phyloP scores from a whole-genome alignment of 2,888 invertebrate genomes.

The Macaria liturata region DNA sequence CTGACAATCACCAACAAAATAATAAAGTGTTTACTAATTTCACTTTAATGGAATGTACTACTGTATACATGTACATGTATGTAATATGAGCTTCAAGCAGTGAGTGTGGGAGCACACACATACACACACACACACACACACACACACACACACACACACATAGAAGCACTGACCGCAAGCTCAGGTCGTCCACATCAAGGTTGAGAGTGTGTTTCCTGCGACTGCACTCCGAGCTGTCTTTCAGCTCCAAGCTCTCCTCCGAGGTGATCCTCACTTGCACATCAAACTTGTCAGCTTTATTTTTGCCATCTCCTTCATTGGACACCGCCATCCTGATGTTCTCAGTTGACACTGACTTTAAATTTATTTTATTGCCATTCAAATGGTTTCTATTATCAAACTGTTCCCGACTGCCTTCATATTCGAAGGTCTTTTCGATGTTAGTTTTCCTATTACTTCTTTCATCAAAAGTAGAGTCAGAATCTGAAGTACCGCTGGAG shows the following conservation, averaged over 20 bases:
- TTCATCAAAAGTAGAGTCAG: constrained; percentile 56
- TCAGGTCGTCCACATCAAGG: constrained; percentile 81
- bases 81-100: no score
- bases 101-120: no score
- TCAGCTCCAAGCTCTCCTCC: constrained; percentile 73
- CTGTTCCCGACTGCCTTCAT: constrained; percentile 57
- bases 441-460: constrained; percentile 48
- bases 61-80: no score
- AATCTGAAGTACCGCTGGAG: constrained; percentile 69
- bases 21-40: no score
- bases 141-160: background rate
- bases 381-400: constrained; percentile 53
- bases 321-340: constrained; percentile 77
- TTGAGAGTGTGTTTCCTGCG: constrained; percentile 73
- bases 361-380: constrained; percentile 53
- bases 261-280: constrained; percentile 78
- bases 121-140: no score
- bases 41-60: no score
- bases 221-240: constrained; percentile 59
- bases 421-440: constrained; percentile 44
- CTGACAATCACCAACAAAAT: no score
- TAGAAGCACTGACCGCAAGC: constrained; percentile 63
- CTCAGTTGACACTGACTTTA: constrained; percentile 62
- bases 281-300: constrained; percentile 73
- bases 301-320: constrained; percentile 69